A percentile compares a stretch with the other conserved stretches of the same genome.
phyloP scores from a whole-genome alignment of 2,888 invertebrate genomes.

The Margaritifera margaritifera region DNA sequence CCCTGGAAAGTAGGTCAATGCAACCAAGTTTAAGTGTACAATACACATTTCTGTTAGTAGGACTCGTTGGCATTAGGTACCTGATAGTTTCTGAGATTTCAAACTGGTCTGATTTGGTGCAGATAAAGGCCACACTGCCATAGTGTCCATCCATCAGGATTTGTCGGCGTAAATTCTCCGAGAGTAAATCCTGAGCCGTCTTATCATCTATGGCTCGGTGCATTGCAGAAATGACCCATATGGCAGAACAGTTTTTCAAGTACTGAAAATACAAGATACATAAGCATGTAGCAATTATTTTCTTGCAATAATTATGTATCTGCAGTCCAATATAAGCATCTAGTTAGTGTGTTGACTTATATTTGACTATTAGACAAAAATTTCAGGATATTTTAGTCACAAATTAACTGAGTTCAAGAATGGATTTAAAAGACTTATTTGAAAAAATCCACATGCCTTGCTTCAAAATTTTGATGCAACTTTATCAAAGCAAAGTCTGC shows the following conservation, averaged over 20 bases:
- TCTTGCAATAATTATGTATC: no score
- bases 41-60: no score
- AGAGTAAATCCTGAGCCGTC: slow-evolving; percentile 57
- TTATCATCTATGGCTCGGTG: slow-evolving; percentile 60
- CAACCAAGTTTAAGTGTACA: no score
- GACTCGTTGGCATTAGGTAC: slow-evolving; percentile 21
- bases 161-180: slow-evolving; percentile 60
- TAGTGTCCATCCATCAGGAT: slow-evolving; percentile 64
- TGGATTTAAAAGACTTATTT: no score
- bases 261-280: slow-evolving; percentile 37
- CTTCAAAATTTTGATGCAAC: no score
- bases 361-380: neutral
- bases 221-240: slow-evolving; percentile 61
- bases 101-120: slow-evolving; percentile 57
- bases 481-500: no score
- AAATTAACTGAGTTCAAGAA: no score
- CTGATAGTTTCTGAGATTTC: slow-evolving; percentile 54
- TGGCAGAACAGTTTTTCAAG: slow-evolving; percentile 58
- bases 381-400: neutral
- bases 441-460: no score
- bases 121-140: slow-evolving; percentile 57
- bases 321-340: neutral
- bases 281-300: neutral
- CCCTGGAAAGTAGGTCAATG: no score
- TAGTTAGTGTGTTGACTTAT: neutral